Base-by-base conservation (phyloP, 2,113 vertebrate genomes). In the Apodemus sylvaticus region DNA sequence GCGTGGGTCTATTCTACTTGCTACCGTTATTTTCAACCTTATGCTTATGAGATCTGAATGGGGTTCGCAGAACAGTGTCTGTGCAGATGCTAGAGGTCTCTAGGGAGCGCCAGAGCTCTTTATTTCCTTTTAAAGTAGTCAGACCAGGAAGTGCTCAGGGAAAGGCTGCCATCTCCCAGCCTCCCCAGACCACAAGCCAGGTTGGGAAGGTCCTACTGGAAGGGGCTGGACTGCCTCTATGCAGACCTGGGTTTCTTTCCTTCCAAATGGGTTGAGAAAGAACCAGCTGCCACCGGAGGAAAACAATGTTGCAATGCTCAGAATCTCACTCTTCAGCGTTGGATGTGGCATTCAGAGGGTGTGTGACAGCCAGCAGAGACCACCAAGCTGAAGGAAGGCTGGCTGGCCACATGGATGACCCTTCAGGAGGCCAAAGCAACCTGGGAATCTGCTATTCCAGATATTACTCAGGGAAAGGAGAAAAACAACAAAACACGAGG, bases 181-280 rank as follows among this genome's bases (percentile, higher is more conserved):
- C 62, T 68, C 9, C 14, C 51, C 13, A 3, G 1, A 1, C 5
- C 88, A 12, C 20, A 70, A 39, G 66, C 60, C 68, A 62, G 39
- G 53, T 11, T 6, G 1, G n/a, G 19, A 39, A 83, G 51, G 19
- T 58, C 36, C 2, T 55, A n/a, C 31, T 7, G 0, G 1, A 5
- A 0, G 2, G 39, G 42, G 7, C 0, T n/a, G 64, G 64, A 48
- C 12, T 48, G 66, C 24, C 24, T 79, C 12, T 12, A 24, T 8
- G 22, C 11, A 29, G 34, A 39, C 36, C 64, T 76, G 14, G 3
- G 22, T n/a, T 76, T 24, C 39, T 22, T 55, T 34, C 16, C 36
- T 77, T 94, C 48, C 66, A 51, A 36, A 66, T 2, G 26, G 12
- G 1, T 29, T 3, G 6, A 14, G 36, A 62, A 85, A 60, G 85